phyloP scores from a whole-genome alignment of 2,888 invertebrate species.

The Altica lythri region DNA sequence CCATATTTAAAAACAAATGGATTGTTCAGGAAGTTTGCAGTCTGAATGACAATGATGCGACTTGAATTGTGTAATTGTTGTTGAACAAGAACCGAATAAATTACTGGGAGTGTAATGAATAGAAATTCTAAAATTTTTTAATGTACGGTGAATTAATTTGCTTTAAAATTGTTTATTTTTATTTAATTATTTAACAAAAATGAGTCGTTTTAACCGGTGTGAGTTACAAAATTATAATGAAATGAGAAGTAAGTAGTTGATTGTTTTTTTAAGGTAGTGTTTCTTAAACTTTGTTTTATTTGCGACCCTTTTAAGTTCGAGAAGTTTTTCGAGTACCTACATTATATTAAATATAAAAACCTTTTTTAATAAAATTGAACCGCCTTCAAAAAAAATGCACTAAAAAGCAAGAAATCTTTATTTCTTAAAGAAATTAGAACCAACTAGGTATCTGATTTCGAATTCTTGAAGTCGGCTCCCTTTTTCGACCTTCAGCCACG shows the following conservation, averaged over 20 bases:
- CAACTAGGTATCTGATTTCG: too few species aligned
- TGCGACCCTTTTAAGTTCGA: too few species aligned
- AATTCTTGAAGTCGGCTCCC: too few species aligned
- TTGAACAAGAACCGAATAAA: slow-evolving; percentile 2
- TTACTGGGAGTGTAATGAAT: slow-evolving; percentile 9
- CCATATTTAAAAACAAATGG: slow-evolving; percentile 33
- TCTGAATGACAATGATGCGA: slow-evolving; percentile 30
- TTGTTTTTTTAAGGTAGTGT: slow-evolving; percentile 9
- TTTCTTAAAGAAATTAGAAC: too few species aligned
- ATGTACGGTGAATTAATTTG: neutral
- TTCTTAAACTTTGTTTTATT: too few species aligned
- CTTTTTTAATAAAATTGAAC: too few species aligned
- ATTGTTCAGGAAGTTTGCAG: slow-evolving; percentile 29
- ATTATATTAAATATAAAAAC: too few species aligned
- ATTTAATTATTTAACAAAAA: neutral
- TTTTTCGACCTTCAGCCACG: too few species aligned
- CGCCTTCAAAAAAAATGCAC: too few species aligned
- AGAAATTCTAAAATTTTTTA: neutral
- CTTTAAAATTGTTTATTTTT: neutral
- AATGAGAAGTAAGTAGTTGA: slow-evolving; percentile 12
- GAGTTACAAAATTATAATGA: slow-evolving; percentile 9
- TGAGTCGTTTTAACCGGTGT: slow-evolving; percentile 2
- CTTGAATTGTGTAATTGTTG: slow-evolving; percentile 29
- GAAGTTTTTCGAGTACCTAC: too few species aligned
- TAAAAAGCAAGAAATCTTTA: too few species aligned